Percentiles rank a stretch among this genome's conserved stretches.
Conservation (phyloP, 2,797 vertebrate genomes). For the Galaxias olidus region DNA sequence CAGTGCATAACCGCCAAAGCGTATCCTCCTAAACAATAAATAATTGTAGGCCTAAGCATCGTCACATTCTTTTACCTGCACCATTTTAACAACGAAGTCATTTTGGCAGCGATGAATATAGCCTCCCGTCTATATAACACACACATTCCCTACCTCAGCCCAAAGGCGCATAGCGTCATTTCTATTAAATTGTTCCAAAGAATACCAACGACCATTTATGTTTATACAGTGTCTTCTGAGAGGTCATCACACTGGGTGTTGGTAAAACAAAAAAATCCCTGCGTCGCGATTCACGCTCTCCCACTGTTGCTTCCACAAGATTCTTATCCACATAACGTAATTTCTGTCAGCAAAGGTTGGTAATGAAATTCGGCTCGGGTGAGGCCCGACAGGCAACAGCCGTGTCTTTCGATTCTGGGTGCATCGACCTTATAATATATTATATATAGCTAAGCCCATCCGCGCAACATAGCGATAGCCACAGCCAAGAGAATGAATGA, state of each 20-base stretch:
- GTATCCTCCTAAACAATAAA: too few relatives aligned
- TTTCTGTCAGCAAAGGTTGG: constrained; percentile 48
- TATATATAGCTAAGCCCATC: constrained; percentile 35
- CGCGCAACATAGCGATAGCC: constrained; percentile 63
- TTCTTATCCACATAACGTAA: constrained; percentile 66
- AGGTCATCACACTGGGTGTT: constrained; percentile 14
- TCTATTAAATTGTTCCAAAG: not conserved
- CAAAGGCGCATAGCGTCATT: not conserved
- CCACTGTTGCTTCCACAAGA: constrained; percentile 56
- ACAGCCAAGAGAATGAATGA: too few relatives aligned
- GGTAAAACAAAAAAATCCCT: constrained; percentile 30
- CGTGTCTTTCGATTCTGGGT: constrained; percentile 12
- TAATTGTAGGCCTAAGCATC: too few relatives aligned
- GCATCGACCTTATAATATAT: constrained; percentile 18
- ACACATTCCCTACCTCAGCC: too few relatives aligned
- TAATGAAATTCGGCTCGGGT: constrained; percentile 13
- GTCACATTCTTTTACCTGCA: too few relatives aligned
- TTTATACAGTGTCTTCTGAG: constrained; percentile 11
- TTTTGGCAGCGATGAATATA: too few relatives aligned
- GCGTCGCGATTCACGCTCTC: constrained; percentile 41
- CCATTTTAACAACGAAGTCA: too few relatives aligned
- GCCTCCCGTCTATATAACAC: too few relatives aligned
- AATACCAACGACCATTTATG: not conserved
- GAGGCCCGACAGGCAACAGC: constrained; percentile 20
- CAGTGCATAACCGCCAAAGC: too few relatives aligned